Evolutionary conservation across 2,113 vertebrate genomes (phyloP), one percentile per base, ranked within the genome.

Genomic region (Naja naja): DNA sequence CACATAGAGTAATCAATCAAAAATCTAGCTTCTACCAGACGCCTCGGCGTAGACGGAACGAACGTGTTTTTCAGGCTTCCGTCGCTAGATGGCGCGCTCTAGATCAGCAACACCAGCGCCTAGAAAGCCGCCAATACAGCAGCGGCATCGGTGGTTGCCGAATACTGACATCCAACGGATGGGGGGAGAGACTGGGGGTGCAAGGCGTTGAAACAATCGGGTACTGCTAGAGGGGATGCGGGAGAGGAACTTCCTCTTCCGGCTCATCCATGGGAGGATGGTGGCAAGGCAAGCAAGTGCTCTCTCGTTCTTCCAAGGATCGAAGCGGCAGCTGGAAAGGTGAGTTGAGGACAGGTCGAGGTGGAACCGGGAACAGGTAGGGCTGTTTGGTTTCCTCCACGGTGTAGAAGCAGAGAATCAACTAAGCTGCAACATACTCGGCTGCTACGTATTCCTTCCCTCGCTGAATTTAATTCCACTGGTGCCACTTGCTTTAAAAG

Each of bases 261-360:
- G 69, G 69, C 69, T 20, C 69, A 16, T n/a, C 16, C 69, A 39
- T 39, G 69, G 69, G 16, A 81, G 34, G 16, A 81, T 20, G 34
- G 69, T 81, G 69, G 69, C 0, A 8, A 1, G 5, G n/a, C 5
- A 14, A 34, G n/a, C 2, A 0, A n/a, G 0, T 39, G 69, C 0
- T 81, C 34, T 20, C 16, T 39, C 16, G 18, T 14, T 39, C 34
- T 81, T 39, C 34, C 16, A 18, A 9, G 34, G 16, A 2, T 20
- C 30, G n/a, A 34, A 34, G 64, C n/a, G 34, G 64, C 30, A 2
- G n/a, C n/a, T 34, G 69, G 34, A 9, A 39, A 81, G n/a, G 69
- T 81, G 34, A 81, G 69, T 81, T 39, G 69, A 81, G 69, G 16
- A 39, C 69, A 39, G 16, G 34, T 22, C 16, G 69, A 18, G 34